Conservation (phyloP, 2,797 vertebrate genomes). For the Macropodus opercularis region DNA sequence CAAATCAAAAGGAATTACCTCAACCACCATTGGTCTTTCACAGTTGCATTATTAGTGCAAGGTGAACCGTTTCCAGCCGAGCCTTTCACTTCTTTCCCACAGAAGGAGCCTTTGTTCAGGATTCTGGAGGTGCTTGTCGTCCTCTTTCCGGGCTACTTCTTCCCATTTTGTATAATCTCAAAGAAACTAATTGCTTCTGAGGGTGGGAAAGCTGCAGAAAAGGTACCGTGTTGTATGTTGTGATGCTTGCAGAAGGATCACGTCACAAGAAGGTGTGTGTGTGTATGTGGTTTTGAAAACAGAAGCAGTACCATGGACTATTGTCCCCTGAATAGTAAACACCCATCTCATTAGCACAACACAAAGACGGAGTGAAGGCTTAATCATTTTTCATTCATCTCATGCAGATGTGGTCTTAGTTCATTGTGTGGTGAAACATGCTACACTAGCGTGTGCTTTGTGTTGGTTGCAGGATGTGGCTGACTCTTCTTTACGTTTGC, state of each 20-base stretch:
- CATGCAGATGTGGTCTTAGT: slow-evolving; percentile 37
- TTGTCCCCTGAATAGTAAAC: slow-evolving; percentile 70
- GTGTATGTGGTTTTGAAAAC: slow-evolving; percentile 45
- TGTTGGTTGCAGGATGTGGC: slow-evolving; percentile 70
- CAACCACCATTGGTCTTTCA: slow-evolving; percentile 54
- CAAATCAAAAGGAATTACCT: slow-evolving; percentile 73
- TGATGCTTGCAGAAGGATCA: slow-evolving; percentile 31
- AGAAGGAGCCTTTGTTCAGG: slow-evolving; percentile 27
- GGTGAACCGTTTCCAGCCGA: slow-evolving; percentile 30
- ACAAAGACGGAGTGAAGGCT: slow-evolving; percentile 64
- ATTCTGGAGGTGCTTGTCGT: slow-evolving; percentile 33
- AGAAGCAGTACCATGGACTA: slow-evolving; percentile 31
- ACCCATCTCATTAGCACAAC: slow-evolving; percentile 80
- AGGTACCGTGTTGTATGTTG: slow-evolving; percentile 7
- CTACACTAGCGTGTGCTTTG: slow-evolving; percentile 5
- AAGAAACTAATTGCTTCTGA: slow-evolving; percentile 12
- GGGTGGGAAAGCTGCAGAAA: slow-evolving; percentile 17
- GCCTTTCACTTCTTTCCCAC: slow-evolving; percentile 32
- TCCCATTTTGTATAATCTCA: slow-evolving; percentile 1
- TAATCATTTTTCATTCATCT: slow-evolving; percentile 57
- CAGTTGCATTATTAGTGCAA: slow-evolving; percentile 46
- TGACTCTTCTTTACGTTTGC: slow-evolving; percentile 58
- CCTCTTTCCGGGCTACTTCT: slow-evolving; percentile 9
- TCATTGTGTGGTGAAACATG: not conserved
- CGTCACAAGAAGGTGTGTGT: slow-evolving; percentile 9